Evolutionary conservation across 2,797 vertebrate genomes (phyloP), one percentile per base, ranked within the genome.

Genomic region (Acanthiza pusilla): DNA sequence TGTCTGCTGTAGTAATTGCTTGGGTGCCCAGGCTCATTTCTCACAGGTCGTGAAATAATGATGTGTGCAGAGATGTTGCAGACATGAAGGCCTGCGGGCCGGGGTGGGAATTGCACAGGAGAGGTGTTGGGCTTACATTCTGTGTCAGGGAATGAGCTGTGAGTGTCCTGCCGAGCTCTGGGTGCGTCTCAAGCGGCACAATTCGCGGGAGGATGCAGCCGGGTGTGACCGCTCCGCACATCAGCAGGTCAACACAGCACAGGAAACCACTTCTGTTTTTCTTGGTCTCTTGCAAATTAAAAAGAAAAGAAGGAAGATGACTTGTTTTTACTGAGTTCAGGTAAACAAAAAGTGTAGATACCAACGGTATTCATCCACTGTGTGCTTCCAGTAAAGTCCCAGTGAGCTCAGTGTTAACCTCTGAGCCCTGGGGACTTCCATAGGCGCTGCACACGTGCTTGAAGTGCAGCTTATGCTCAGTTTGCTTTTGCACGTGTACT

Each of bases 271-370:
- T 83, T 11, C 7, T 82, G 23, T 93, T 96, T 95, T 91, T 73
- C 91, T 94, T 93, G 89, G 70, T 85, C 85, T 88, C 70, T 62
- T 82, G 71, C 60, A 93, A 91, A 88, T 91, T 47, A 38, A 53
- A 91, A 89, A 91, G 89, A 94, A 94, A 90, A 90, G 72, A 81
- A 93, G 88, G 89, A 92, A 91, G 79, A 81, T 70, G 43, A 42
- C 51, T 89, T 89, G 72, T 88, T 93, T 88, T 81, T 62, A 72
- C 38, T 62, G 72, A 42, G 40, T 72, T 84, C 74, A 43, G 55
- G 48, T 84, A 82, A 90, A 96, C 55, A 91, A 83, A 88, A 89
- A 57, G 25, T 5, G 0, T 7, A 36, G 80, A 68, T 60, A 4
- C 4, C 47, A 25, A 3, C 16, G 25, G 12, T 9, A 12, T 29